Percentiles rank a stretch among this genome's conserved stretches.
Conservation (phyloP, 2,113 vertebrate species). For the Paracanthobrama guichenoti region DNA sequence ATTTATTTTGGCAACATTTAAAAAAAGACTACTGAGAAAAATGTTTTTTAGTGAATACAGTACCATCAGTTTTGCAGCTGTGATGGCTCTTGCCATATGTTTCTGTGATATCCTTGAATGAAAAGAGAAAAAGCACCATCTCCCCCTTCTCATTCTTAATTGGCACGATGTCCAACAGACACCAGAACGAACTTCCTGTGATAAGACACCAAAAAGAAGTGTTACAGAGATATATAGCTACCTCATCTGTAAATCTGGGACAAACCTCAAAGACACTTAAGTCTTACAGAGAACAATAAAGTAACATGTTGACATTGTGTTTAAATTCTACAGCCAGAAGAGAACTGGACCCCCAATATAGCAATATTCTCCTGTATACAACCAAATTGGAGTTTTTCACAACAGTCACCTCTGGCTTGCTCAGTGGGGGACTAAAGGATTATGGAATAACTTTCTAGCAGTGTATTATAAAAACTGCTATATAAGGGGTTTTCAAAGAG, state of each 20-base stretch:
- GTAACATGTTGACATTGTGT: background rate
- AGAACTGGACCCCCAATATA: too few relatives aligned
- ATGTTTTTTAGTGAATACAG: conserved; percentile 11
- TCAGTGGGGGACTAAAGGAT: background rate
- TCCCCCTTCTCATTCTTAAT: conserved; percentile 98
- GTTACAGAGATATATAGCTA: background rate
- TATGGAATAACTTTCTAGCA: background rate
- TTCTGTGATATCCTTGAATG: conserved; percentile 95
- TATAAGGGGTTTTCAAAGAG: background rate
- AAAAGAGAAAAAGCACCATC: conserved; percentile 95
- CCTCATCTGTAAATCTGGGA: background rate
- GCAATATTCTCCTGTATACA: too few relatives aligned
- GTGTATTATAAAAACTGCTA: background rate
- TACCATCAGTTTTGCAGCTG: conserved; percentile 79
- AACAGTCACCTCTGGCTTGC: background rate
- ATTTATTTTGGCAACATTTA: background rate
- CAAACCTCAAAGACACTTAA: background rate
- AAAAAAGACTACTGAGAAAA: background rate
- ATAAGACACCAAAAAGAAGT: conserved; percentile 25
- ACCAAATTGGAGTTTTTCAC: background rate
- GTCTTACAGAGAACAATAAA: background rate
- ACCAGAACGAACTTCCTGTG: conserved; percentile 89
- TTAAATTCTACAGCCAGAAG: too few relatives aligned
- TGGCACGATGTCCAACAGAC: conserved; percentile 92
- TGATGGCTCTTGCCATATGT: conserved; percentile 72